Evolutionary conservation across 2,113 vertebrate species (phyloP).

Genomic region (Trematomus loennbergii): DNA sequence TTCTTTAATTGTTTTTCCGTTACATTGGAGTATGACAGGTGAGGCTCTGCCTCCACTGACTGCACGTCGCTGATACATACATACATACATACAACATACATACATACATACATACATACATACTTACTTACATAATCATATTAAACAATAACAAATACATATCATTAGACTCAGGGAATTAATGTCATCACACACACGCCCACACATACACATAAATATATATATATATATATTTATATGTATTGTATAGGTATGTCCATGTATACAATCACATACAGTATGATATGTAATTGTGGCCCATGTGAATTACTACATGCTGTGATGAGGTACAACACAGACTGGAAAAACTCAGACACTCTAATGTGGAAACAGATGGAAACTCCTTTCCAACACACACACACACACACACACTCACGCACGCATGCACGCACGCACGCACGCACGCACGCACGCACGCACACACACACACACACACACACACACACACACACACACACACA

Average conservation of each 20-base stretch:
- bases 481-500: constrained; percentile 24
- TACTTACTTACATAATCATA: too few species aligned
- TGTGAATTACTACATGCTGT: constrained; percentile 26
- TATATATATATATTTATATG: too few species aligned
- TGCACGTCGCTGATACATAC: too few species aligned
- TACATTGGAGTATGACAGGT: too few species aligned
- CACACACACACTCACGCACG: neutral
- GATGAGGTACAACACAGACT: constrained; percentile 24
- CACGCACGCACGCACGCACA: neutral
- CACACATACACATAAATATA: too few species aligned
- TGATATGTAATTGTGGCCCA: neutral
- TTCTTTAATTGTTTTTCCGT: too few species aligned
- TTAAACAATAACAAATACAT: too few species aligned
- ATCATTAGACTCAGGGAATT: too few species aligned
- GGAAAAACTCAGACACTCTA: constrained; percentile 11
- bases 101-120: too few species aligned
- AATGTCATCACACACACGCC: too few species aligned
- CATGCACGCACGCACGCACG: neutral
- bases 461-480: constrained; percentile 24
- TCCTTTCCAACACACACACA: neutral
- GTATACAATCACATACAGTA: neutral
- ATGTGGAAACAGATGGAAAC: constrained; percentile 33
- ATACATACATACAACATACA: too few species aligned
- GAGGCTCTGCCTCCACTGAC: too few species aligned
- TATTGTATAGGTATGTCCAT: neutral